Evolutionary conservation across 2,113 vertebrate species (phyloP).

Genomic region (Laticauda colubrina): DNA sequence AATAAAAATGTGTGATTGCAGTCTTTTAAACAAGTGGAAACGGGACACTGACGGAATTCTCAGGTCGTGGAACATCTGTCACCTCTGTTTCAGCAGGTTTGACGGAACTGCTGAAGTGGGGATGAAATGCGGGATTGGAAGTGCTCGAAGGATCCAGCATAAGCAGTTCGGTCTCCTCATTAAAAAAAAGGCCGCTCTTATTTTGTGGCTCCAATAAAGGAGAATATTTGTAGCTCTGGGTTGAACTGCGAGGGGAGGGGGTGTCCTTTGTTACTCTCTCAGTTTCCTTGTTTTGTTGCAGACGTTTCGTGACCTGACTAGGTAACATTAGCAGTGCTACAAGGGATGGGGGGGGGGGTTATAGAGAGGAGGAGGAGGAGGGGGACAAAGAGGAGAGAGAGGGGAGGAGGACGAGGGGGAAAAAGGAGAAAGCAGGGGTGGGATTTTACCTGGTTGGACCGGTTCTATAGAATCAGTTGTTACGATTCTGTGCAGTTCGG

Average conservation of each 20-base stretch:
- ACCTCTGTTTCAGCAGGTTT: fast-evolving
- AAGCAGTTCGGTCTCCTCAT: not conserved
- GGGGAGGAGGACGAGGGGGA: no score
- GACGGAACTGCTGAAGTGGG: not conserved
- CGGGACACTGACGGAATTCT: not conserved
- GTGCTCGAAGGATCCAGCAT: not conserved
- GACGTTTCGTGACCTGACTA: not conserved
- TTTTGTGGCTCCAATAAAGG: not conserved
- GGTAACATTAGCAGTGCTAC: not conserved
- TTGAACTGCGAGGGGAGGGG: not conserved
- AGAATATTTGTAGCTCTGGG: not conserved
- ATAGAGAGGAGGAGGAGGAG: no score
- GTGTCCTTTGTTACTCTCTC: no score
- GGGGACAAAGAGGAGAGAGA: no score
- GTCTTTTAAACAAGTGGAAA: not conserved
- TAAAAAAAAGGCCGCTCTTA: not conserved
- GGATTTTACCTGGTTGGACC: no score
- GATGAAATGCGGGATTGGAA: not conserved
- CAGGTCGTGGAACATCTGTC: not conserved
- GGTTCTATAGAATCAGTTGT: no score
- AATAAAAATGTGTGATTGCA: not conserved
- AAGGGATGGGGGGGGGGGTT: not conserved
- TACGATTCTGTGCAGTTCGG: no score
- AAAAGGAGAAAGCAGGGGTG: no score
- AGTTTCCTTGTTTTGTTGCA: no score